Evolutionary conservation across 2,797 vertebrate genomes (phyloP), one percentile per base, ranked within the genome.

Genomic region (Pseudomugil tenellus): DNA sequence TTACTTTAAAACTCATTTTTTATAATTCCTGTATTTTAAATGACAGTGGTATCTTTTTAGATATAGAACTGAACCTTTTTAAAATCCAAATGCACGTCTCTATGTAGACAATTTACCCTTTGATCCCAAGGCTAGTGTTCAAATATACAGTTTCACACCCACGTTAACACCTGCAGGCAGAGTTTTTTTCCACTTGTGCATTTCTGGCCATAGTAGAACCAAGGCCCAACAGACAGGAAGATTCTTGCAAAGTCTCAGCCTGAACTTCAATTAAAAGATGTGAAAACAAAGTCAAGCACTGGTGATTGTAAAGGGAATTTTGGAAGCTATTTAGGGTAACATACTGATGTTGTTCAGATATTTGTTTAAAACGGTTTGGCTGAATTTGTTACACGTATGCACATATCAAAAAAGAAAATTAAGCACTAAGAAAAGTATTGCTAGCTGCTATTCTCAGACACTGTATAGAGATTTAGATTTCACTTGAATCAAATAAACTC

Each of bases 161-260:
- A 7, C 4, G 3, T 51, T 53, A 41, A 32, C 8, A 25, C 53
- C 21, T 37, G 5, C 10, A 26, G 46, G 46, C 29, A 31, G 16
- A 35, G 23, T 49, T 46, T 31, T 75, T 72, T 72, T 17, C 71
- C 41, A 77, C 48, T 29, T 71, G 59, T 19, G 34, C 48, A 49
- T 59, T 29, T 63, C 17, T 39, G 67, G 29, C 26, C 43, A 11
- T n/a, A 17, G 37, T 68, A 58, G 46, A 58, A 54, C 49, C 7
- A 25, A 51, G 52, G 49, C 56, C 12, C 26, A 16, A 21, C 12
- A 3, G 26, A 25, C 58, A 43, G 19, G 9, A 5, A 13, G 37
- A 13, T 43, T 58, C 21, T 53, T 19, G 21, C 17, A 61, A n/a
- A 46, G 31, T 46, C 16, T 14, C 1, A 6, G 16, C 26, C 32